A percentile compares a stretch with the other conserved stretches of the same genome.
These are phyloP conservation scores for Ceratoteleas bidentatus DNA, from an alignment of 1,140 invertebrate genomes.

Conservation along the genomic window DNA sequence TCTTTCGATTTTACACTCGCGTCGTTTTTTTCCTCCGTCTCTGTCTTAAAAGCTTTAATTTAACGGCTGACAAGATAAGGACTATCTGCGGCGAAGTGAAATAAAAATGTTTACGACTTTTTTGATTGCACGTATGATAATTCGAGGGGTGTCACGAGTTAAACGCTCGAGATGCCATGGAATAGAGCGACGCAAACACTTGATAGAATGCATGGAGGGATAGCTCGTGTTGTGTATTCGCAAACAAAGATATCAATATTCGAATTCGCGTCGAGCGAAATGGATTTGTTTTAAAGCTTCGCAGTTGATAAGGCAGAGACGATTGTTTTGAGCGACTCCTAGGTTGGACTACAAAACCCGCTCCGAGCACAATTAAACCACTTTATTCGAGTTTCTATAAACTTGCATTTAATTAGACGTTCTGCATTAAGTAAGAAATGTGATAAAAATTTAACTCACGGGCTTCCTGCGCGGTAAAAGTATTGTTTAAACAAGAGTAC, in stretches of 20 bases:
- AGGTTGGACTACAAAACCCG: not conserved
- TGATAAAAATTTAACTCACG: slow-evolving; percentile 17
- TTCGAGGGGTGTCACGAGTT: slow-evolving; percentile 42
- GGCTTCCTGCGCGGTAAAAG: not conserved
- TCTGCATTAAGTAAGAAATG: slow-evolving; percentile 11
- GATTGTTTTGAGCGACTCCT: not conserved
- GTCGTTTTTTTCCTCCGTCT: slow-evolving; percentile 36
- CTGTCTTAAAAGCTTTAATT: slow-evolving; percentile 59
- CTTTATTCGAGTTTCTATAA: slow-evolving; percentile 6
- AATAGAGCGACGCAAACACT: not conserved
- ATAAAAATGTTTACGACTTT: slow-evolving; percentile 64
- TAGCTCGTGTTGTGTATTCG: too few relatives aligned
- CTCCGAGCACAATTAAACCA: slow-evolving; percentile 4
- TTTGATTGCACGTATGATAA: slow-evolving; percentile 63
- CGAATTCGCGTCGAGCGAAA: not conserved
- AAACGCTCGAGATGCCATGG: slow-evolving; percentile 23
- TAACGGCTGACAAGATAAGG: slow-evolving; percentile 39
- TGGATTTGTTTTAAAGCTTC: not conserved
- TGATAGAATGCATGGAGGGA: too few relatives aligned
- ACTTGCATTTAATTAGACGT: slow-evolving; percentile 8
- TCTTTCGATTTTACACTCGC: slow-evolving; percentile 1
- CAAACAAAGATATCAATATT: not conserved
- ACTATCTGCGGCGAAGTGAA: slow-evolving; percentile 49
- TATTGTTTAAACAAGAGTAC: slow-evolving; percentile 17
- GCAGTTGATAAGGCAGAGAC: not conserved